Evolutionary conservation across 2,113 vertebrate species (phyloP).

Genomic region (Maccullochella peelii): DNA sequence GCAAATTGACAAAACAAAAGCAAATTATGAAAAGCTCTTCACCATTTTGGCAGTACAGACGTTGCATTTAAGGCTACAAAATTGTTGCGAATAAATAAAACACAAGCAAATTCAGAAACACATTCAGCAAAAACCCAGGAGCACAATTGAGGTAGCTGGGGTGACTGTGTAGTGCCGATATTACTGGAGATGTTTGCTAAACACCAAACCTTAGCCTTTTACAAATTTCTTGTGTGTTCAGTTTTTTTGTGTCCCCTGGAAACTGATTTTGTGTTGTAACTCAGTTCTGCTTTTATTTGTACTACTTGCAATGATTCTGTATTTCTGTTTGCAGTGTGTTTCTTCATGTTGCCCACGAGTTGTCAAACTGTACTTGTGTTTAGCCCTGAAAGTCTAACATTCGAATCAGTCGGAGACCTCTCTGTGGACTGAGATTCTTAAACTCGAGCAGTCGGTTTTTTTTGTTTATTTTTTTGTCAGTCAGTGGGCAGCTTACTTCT

Average conservation of each 20-base stretch:
- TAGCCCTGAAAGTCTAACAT: too few relatives aligned
- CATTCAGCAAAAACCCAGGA: neutral
- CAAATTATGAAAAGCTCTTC: too few relatives aligned
- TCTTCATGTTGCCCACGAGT: neutral
- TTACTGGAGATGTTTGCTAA: neutral
- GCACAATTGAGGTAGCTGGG: neutral
- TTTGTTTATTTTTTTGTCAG: too few relatives aligned
- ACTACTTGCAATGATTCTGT: neutral
- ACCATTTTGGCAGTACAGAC: neutral
- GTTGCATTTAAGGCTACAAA: neutral
- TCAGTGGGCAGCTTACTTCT: too few relatives aligned
- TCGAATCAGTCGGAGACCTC: too few relatives aligned
- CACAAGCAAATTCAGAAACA: neutral
- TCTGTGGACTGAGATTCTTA: too few relatives aligned
- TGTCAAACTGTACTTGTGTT: too few relatives aligned
- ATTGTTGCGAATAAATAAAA: neutral
- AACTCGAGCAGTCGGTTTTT: too few relatives aligned
- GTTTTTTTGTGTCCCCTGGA: constrained; percentile 9
- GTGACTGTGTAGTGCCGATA: too few relatives aligned
- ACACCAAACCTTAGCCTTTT: neutral
- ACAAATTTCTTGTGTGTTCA: constrained; percentile 3
- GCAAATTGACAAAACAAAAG: too few relatives aligned
- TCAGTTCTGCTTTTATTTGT: constrained; percentile 15
- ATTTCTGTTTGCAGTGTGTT: neutral
- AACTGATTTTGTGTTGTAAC: constrained; percentile 8